These are phyloP conservation scores for Celastrina argiolus DNA, from an alignment of 2,888 invertebrate species.

Conservation along the genomic window DNA sequence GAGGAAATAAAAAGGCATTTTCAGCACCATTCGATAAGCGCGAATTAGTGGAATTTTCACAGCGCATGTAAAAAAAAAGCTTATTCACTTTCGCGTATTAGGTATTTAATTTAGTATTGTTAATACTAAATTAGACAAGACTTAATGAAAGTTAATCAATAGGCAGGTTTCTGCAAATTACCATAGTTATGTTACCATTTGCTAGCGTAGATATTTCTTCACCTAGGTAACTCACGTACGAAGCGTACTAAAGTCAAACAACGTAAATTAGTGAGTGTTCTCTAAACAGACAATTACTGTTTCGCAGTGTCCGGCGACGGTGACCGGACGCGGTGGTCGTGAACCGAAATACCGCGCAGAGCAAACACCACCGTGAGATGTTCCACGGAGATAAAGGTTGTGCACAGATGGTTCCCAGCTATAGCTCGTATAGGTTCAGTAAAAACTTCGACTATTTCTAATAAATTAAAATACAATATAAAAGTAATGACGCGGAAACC, in stretches of 20 bases:
- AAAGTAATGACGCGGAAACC: no score
- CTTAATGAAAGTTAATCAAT: no score
- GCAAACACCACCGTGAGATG: constrained; percentile 60
- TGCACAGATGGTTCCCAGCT: constrained; percentile 36
- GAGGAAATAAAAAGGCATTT: not conserved
- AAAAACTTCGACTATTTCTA: not conserved
- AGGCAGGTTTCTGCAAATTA: no score
- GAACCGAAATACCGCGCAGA: constrained; percentile 53
- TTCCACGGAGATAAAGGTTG: constrained; percentile 43
- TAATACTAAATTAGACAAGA: no score
- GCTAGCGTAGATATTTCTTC: constrained; percentile 13
- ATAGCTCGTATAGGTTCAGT: not conserved
- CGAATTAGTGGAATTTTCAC: no score
- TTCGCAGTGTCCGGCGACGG: constrained; percentile 59
- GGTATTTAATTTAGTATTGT: no score
- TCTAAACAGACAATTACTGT: constrained; percentile 33
- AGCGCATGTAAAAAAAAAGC: no score
- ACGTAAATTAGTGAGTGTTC: constrained; percentile 36
- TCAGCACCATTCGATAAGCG: not conserved
- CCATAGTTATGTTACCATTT: not conserved
- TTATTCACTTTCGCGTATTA: no score
- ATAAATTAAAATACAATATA: not conserved
- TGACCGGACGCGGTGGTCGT: constrained; percentile 48
- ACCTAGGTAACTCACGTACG: constrained; percentile 15
- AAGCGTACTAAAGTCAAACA: constrained; percentile 6